A percentile compares a stretch with the other conserved stretches of the same genome.
Evolutionary conservation across 2,113 vertebrate species (phyloP).

Genomic region (Hemibagrus wyckioides): DNA sequence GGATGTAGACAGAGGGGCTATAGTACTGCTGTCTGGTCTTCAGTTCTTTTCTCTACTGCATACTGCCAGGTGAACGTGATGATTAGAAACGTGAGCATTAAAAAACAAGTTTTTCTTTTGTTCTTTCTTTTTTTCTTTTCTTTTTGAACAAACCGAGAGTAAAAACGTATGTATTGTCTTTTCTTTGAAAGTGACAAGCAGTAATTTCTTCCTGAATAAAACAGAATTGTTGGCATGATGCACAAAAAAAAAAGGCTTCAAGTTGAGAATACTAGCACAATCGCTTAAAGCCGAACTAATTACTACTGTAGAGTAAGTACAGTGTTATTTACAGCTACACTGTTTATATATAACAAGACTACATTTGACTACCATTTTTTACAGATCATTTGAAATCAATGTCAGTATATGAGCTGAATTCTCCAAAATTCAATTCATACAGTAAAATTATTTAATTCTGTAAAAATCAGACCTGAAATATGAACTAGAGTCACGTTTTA

Average conservation of each 20-base stretch:
- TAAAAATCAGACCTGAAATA: neutral
- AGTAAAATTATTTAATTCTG: neutral
- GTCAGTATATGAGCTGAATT: neutral
- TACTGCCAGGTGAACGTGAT: neutral
- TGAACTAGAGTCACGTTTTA: neutral
- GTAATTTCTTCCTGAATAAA: neutral
- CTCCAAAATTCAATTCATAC: neutral
- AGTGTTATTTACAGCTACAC: neutral
- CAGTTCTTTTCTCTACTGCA: neutral
- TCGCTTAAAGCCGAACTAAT: neutral
- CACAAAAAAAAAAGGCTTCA: neutral
- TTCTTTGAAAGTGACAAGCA: neutral
- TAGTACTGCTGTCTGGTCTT: neutral
- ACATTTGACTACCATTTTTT: neutral
- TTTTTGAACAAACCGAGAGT: neutral
- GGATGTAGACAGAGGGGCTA: neutral
- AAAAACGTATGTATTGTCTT: neutral
- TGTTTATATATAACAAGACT: neutral
- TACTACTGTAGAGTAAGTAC: neutral
- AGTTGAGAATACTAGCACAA: neutral
- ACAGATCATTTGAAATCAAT: neutral
- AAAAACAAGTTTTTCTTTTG: neutral
- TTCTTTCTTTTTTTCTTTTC: too few species aligned
- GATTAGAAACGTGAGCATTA: neutral
- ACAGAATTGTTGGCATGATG: neutral